Evolutionary conservation across 1,140 invertebrate species (phyloP), one percentile per base, ranked within the genome.

Genomic region (Antheraea pernyi): DNA sequence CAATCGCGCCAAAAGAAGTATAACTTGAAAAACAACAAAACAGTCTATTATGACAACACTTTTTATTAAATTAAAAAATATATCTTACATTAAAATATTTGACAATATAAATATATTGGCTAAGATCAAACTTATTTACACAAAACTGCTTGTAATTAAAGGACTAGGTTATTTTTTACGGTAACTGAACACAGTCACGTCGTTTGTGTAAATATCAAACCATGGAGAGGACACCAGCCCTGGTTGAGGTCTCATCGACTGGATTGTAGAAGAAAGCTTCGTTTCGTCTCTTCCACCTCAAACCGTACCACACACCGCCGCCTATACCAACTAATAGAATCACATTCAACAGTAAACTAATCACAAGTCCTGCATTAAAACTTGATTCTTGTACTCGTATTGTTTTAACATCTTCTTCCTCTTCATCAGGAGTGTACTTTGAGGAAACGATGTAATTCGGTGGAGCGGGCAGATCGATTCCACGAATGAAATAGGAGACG

Each of bases 401-500:
- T 13, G 2, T 11, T 2, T 7, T 13, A n/a, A 16, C 16, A 16
- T n/a, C 16, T n/a, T 16, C 67, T 64, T 73, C 70, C n/a, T 75
- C 65, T 64, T 70, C 67, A n/a, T 76, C 61, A 0, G 78, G 76
- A 1, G 71, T 71, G 42, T 75, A 63, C 39, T 73, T 67, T 7
- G 60, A 6, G 0, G 59, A n/a, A 8, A 59, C 13, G 48, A 70
- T 59, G 69, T 77, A 81, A 19, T 74, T 22, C 7, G 72, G 59
- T 6, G 82, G 78, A 7, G 65, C 11, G 0, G 69, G 72, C 16
- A 84, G 7, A 7, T 71, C 69, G 5, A 59, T 10, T 7, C 69
- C 72, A 5, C 67, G 48, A 30, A 96, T 95, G 71, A 98, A 97
- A 84, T 95, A 92, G 37, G 94, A 92, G 70, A 98, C 95, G 70